Evolutionary conservation across 2,888 invertebrate genomes (phyloP), one percentile per base, ranked within the genome.

Genomic region (Plebejus anna): DNA sequence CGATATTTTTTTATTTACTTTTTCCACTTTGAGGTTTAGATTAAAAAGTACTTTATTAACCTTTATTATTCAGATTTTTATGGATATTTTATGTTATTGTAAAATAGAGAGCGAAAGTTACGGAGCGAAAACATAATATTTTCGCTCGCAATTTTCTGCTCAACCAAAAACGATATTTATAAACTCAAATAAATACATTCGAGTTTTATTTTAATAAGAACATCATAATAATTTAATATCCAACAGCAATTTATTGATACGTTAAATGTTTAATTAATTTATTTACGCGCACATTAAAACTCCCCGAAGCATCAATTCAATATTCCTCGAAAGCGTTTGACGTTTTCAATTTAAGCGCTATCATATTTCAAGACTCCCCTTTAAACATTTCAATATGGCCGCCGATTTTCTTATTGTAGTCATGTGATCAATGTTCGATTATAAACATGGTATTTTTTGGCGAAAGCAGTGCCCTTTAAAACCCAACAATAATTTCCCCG

Each of bases 401-500:
- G 73, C 73, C 73, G 57, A 71, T 73, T 77, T 76, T 73, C 78
- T 80, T 80, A 77, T 75, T 57, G 76, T 78, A 79, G 88, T 81
- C 91, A 90, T 91, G 92, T 90, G 91, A 81, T 88, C 84, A 85
- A 86, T 86, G 82, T 89, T 88, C 86, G 87, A 89, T 89, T 89
- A 89, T 86, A 89, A 88, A 86, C 88, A 88, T 87, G 87, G 86
- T 86, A 87, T 89, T 90, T 92, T 86, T 92, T 85, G 83, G 84
- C 89, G 89, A 88, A 89, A 91, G 91, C 89, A 89, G 86, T 91
- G 92, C 93, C 94, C 94, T 94, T 94, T 94, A 94, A 94, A 94
- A 92, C 94, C 94, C 90, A 90, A 91, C 93, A 91, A 94, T 94
- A 92, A 94, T 94, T 94, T 94, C 94, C 94, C 94, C 80, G 76